Base-by-base conservation (phyloP, 2,888 invertebrate species). In the Nasonovia ribisnigri region DNA sequence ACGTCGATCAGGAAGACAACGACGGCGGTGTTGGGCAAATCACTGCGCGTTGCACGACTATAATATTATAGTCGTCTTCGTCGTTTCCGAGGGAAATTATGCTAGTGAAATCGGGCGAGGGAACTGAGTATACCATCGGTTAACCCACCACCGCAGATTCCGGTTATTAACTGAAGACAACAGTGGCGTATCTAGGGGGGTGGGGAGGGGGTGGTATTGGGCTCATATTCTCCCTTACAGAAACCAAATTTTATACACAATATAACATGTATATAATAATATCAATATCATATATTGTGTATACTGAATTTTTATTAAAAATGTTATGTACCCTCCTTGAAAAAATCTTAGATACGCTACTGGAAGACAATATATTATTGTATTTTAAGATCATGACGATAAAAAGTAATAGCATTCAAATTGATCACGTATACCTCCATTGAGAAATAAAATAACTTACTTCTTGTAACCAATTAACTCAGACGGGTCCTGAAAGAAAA, bases 1-100 rank as follows among this genome's bases (percentile, higher is more conserved):
- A 51, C 42, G 87, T 92, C 88, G 92, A 88, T 92, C 92, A 88
- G 92, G 92, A 92, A 92, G 87, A 92, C 86, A 6, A 87, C 57
- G 54, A 46, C 57, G 57, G 91, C 29, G 51, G 42, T 36, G 77
- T 36, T 77, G 77, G 60, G 46, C 60, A 42, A 51, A 84, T 91
- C 51, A 42, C 24, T 77, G 48, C 90, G 16, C 54, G 54, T 36
- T 16, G 29, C 29, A n/a, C n/a, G 10, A 13, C 54, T 77, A 36
- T 77, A 77, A 36, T 42, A 77, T 77, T 36, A 77, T 20, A 77
- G 36, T 36, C 60, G 10, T 43, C 43, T 36, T n/a, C 42, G 54
- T 84, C 43, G 24, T 77, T 48, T 46, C n/a, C 48, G 24, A 84
- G 51, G 26, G 13, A 6, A 77, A 77, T 36, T 36, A 77, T 24